Evolutionary conservation across 2,797 vertebrate species (phyloP).

Genomic region (Anguilla megastoma): DNA sequence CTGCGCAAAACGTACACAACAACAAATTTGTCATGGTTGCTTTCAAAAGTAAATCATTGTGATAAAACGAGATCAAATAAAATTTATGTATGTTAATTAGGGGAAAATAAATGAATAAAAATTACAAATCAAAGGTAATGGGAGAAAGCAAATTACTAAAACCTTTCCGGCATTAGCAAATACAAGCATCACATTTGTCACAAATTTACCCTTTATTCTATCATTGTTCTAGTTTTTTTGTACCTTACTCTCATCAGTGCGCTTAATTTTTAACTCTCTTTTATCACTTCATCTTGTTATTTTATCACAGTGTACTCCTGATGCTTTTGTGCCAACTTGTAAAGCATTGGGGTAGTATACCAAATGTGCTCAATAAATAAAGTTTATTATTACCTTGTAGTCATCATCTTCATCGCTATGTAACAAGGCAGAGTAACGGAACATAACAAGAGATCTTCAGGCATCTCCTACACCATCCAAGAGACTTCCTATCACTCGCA

Average conservation of each 20-base stretch:
- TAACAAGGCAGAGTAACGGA: constrained; percentile 77
- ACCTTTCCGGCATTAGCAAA: not conserved
- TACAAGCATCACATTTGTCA: not conserved
- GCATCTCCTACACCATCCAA: constrained; percentile 67
- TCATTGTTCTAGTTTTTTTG: not conserved
- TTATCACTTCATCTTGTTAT: not conserved
- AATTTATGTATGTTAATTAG: not conserved
- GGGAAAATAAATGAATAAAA: not conserved
- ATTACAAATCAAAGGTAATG: not conserved
- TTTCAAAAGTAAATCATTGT: not conserved
- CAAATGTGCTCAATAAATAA: not conserved
- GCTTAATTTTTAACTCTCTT: not conserved
- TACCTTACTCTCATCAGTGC: not conserved
- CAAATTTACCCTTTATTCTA: not conserved
- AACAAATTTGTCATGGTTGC: not conserved
- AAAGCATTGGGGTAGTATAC: not conserved
- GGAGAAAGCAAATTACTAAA: not conserved
- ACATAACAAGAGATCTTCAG: constrained; percentile 69
- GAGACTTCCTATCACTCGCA: constrained; percentile 23
- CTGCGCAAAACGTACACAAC: not conserved
- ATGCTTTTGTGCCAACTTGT: not conserved
- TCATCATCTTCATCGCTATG: constrained; percentile 75
- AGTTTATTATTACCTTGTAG: constrained; percentile 60
- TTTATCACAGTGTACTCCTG: not conserved
- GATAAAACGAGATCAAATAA: not conserved